Evolutionary conservation across 2,888 invertebrate genomes (phyloP).

Genomic region (Malacosoma neustria): DNA sequence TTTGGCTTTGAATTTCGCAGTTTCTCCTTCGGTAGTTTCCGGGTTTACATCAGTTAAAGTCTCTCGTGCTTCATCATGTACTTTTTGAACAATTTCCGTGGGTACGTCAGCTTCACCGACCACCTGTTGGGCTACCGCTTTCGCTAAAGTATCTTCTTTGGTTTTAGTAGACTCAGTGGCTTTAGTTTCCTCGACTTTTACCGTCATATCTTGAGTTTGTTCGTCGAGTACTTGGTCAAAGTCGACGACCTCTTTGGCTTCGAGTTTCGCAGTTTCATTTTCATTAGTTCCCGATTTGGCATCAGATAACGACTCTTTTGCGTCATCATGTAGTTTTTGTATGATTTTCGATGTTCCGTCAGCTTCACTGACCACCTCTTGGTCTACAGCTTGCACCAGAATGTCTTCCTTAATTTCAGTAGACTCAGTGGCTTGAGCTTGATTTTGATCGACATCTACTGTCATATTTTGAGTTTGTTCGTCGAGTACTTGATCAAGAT

Average conservation of each 20-base stretch:
- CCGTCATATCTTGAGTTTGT: background rate
- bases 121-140: background rate
- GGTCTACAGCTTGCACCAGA: no score
- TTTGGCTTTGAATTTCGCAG: background rate
- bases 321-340: background rate
- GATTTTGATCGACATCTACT: slow-evolving; percentile 7
- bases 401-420: slow-evolving; percentile 39
- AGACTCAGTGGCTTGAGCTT: slow-evolving; percentile 31
- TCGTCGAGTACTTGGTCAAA: slow-evolving; percentile 2
- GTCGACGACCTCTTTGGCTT: background rate
- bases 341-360: no score
- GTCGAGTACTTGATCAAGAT: slow-evolving; percentile 27
- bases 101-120: background rate
- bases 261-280: background rate
- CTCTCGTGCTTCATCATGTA: background rate
- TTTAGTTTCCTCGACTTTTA: background rate
- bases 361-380: no score
- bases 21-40: background rate
- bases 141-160: background rate
- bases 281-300: background rate
- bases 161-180: background rate
- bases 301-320: background rate
- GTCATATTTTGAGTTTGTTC: slow-evolving; percentile 18
- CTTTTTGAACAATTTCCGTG: background rate
- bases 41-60: background rate